A percentile compares a stretch with the other conserved stretches of the same genome.
Evolutionary conservation across 2,113 vertebrate genomes (phyloP).

Genomic region (Actinemys pallida): DNA sequence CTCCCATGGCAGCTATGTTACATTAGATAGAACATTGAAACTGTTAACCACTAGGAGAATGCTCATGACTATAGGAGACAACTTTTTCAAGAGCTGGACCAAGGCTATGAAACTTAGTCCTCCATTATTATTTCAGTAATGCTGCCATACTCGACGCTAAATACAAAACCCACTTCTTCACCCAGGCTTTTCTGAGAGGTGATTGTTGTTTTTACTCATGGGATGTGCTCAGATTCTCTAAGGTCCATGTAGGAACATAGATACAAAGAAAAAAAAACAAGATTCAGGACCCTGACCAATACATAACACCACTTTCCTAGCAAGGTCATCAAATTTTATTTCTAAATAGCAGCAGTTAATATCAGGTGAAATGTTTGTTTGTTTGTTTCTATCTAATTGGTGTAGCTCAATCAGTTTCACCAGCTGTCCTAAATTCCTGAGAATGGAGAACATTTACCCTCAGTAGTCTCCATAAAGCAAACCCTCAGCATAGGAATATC

Average conservation of each 20-base stretch:
- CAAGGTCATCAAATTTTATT: not conserved
- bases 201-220: not conserved
- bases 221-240: not conserved
- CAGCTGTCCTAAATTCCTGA: not conserved
- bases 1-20: not conserved
- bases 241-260: not conserved
- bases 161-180: not conserved
- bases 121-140: not conserved
- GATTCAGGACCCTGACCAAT: not conserved
- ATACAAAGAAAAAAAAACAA: not conserved
- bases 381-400: not conserved
- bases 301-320: not conserved
- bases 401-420: not conserved
- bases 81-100: not conserved
- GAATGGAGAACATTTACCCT: not conserved
- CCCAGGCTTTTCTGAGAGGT: not conserved
- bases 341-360: not conserved
- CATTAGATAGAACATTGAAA: not conserved
- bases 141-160: not conserved
- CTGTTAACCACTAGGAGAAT: not conserved
- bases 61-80: not conserved
- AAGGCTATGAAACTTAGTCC: not conserved
- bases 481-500: not conserved
- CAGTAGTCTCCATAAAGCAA: conserved; percentile 1
- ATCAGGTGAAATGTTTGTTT: not conserved